Evolutionary conservation across 2,113 vertebrate genomes (phyloP).

Genomic region (Camarhynchus parvulus): DNA sequence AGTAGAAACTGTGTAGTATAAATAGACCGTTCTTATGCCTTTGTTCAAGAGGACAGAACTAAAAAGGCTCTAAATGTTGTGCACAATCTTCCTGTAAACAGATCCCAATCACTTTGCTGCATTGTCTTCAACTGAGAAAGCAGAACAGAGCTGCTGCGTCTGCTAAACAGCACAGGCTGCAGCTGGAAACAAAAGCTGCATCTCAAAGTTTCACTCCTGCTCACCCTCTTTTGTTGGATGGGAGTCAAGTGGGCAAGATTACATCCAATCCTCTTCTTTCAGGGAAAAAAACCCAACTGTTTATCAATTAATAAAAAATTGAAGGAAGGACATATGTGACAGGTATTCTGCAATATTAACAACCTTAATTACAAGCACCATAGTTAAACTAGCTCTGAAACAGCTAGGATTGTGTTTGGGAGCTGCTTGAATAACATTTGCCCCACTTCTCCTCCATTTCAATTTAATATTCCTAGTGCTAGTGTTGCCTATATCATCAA

Average conservation of each 20-base stretch:
- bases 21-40: neutral
- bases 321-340: neutral
- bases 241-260: neutral
- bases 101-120: neutral
- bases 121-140: neutral
- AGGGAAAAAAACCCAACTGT: neutral
- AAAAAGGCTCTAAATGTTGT: neutral
- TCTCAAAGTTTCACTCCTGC: neutral
- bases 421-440: slow-evolving; percentile 51
- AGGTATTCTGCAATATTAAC: neutral
- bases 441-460: slow-evolving; percentile 66
- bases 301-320: neutral
- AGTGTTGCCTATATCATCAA: slow-evolving; percentile 78
- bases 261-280: neutral
- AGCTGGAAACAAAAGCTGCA: neutral
- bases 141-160: neutral
- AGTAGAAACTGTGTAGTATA: neutral
- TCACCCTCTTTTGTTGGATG: neutral
- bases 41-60: slow-evolving; percentile 16
- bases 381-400: neutral
- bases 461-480: slow-evolving; percentile 65
- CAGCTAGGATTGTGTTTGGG: neutral
- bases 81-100: neutral
- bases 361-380: neutral
- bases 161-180: neutral